Evolutionary conservation across 2,888 invertebrate genomes (phyloP).

Genomic region (Cyclophora punctaria): DNA sequence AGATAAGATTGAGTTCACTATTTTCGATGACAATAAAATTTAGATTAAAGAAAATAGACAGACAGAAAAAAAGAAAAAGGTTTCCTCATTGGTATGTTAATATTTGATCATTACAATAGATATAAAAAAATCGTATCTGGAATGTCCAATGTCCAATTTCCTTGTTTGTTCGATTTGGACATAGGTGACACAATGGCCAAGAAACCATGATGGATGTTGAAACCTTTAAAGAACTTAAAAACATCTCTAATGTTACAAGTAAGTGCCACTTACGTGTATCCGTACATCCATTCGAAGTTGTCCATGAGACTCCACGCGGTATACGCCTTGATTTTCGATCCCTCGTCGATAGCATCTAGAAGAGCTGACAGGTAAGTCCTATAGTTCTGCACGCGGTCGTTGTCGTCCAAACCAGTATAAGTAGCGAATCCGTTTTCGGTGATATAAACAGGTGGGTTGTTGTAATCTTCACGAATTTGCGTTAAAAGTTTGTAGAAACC

Average conservation of each 20-base stretch:
- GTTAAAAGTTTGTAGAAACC: slow-evolving; percentile 72
- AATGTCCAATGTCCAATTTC: no score
- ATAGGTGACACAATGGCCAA: no score
- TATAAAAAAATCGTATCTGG: no score
- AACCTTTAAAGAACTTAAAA: neutral
- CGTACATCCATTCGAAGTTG: slow-evolving; percentile 77
- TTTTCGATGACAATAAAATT: no score
- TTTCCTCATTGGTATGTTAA: no score
- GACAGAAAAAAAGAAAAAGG: no score
- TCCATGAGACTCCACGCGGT: slow-evolving; percentile 78
- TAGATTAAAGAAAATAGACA: no score
- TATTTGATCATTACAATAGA: no score
- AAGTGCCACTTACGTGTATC: slow-evolving; percentile 60
- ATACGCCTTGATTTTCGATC: slow-evolving; percentile 62
- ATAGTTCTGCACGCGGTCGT: slow-evolving; percentile 47
- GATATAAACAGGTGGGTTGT: slow-evolving; percentile 68
- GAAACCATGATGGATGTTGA: no score
- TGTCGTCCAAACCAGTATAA: slow-evolving; percentile 43
- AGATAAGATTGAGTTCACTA: no score
- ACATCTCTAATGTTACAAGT: neutral
- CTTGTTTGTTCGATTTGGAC: no score
- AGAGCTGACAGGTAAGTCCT: slow-evolving; percentile 49
- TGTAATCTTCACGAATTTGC: slow-evolving; percentile 57
- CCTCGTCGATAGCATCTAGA: slow-evolving; percentile 56
- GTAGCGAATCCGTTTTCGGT: slow-evolving; percentile 72